phyloP scores from a whole-genome alignment of 1,140 invertebrate species.

The Zaprionus camerounensis region DNA sequence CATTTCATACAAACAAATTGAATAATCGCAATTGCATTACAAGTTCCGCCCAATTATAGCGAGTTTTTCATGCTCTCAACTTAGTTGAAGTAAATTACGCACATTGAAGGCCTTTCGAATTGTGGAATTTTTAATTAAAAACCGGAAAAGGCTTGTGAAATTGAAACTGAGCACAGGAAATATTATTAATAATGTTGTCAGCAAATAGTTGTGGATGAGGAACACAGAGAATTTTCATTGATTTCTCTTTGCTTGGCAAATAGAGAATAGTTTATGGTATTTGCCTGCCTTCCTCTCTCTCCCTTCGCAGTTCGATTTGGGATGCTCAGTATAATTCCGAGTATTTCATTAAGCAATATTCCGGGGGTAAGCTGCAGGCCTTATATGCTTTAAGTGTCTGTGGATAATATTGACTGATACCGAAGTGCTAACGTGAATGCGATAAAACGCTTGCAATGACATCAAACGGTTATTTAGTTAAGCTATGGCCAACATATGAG shows the following conservation, averaged over 20 bases:
- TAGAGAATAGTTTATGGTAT: not conserved
- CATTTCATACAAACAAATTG: conserved; percentile 28
- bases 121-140: conserved; percentile 48
- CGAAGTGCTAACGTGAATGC: conserved; percentile 71
- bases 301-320: conserved; percentile 10
- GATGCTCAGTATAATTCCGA: conserved; percentile 8
- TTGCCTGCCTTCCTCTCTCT: not conserved
- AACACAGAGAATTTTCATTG: not conserved
- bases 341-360: conserved; percentile 36
- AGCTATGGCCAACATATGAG: conserved; percentile 58
- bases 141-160: not conserved
- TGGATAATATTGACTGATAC: conserved; percentile 44
- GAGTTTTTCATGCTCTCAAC: conserved; percentile 53
- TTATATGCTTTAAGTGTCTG: conserved; percentile 20
- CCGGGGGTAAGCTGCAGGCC: conserved; percentile 6
- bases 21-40: conserved; percentile 45
- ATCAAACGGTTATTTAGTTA: conserved; percentile 81
- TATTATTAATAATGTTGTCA: conserved; percentile 1
- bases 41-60: conserved; percentile 16
- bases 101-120: conserved; percentile 35
- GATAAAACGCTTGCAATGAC: conserved; percentile 75
- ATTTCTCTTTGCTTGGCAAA: not conserved
- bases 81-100: conserved; percentile 58
- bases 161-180: not conserved
- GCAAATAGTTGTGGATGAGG: not conserved